These are phyloP conservation scores for Cossypha heuglini DNA, from an alignment of 2,797 vertebrate species.

Conservation along the genomic window DNA sequence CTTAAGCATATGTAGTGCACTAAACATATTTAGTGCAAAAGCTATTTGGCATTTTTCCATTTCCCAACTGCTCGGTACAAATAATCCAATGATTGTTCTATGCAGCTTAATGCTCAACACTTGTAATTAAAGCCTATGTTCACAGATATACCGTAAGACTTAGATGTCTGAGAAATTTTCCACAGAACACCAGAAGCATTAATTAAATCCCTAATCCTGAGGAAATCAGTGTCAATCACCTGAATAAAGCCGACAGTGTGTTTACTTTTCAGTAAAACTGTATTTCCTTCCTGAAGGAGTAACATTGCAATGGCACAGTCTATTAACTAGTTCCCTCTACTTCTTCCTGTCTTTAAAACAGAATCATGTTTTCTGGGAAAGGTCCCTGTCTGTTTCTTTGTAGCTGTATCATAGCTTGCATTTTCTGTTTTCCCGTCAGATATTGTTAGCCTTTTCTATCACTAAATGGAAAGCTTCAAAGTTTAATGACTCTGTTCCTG, in stretches of 20 bases:
- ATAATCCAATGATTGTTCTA: background rate
- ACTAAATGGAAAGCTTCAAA: background rate
- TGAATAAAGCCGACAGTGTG: background rate
- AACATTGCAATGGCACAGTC: background rate
- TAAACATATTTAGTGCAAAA: background rate
- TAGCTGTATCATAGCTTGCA: background rate
- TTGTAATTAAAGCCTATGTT: background rate
- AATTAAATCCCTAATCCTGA: background rate
- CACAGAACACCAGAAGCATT: background rate
- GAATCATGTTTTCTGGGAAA: background rate
- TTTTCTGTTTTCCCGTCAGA: background rate
- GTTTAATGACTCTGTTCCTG: background rate
- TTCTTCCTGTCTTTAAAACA: background rate
- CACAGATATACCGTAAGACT: background rate
- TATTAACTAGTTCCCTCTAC: background rate
- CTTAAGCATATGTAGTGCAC: background rate
- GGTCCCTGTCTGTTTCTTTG: background rate
- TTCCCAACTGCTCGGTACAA: conserved; percentile 19
- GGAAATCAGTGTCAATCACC: background rate
- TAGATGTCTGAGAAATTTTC: background rate
- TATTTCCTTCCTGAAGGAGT: background rate
- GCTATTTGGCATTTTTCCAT: background rate
- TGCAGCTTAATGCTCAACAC: background rate
- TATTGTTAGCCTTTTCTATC: background rate
- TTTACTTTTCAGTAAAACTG: background rate